Percentiles rank a stretch among this genome's conserved stretches.
Conservation (phyloP, 1,140 invertebrate genomes). For the Conus ventricosus region DNA sequence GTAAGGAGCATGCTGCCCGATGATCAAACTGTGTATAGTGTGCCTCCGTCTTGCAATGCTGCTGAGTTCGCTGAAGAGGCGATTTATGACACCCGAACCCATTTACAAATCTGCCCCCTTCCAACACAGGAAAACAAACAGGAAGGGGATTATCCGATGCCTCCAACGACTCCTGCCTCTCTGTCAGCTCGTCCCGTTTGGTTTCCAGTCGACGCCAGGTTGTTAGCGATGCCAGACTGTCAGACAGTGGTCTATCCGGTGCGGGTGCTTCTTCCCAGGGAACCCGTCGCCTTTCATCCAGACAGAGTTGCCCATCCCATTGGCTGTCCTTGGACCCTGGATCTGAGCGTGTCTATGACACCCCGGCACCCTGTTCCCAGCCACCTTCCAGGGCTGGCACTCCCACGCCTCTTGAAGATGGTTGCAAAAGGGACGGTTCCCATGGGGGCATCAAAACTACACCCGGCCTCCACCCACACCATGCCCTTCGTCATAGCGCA, state of each 20-base stretch:
- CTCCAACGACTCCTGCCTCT: slow-evolving; percentile 70
- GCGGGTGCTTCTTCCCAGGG: slow-evolving; percentile 70
- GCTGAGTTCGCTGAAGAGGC: neutral
- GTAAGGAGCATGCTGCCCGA: too few relatives aligned
- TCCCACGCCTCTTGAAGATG: slow-evolving; percentile 7
- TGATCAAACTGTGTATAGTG: slow-evolving; percentile 51
- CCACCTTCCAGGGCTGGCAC: neutral
- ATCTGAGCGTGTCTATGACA: slow-evolving; percentile 56
- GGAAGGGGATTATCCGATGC: slow-evolving; percentile 66
- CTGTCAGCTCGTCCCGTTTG: slow-evolving; percentile 61
- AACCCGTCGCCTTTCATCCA: neutral
- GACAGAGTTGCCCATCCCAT: slow-evolving; percentile 38
- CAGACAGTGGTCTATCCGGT: slow-evolving; percentile 75
- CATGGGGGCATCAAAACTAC: slow-evolving; percentile 37
- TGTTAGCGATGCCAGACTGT: slow-evolving; percentile 60
- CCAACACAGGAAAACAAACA: slow-evolving; percentile 18
- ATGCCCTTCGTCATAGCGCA: slow-evolving; percentile 59
- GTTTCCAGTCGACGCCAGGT: slow-evolving; percentile 3
- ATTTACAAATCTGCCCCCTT: slow-evolving; percentile 42
- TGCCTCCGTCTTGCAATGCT: slow-evolving; percentile 17
- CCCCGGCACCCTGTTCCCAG: slow-evolving; percentile 41
- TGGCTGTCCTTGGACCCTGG: slow-evolving; percentile 59
- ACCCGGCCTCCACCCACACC: slow-evolving; percentile 54
- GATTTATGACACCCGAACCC: slow-evolving; percentile 27
- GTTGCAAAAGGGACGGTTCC: neutral